phyloP scores from a whole-genome alignment of 2,797 vertebrate species.

The Xyrichtys novacula region DNA sequence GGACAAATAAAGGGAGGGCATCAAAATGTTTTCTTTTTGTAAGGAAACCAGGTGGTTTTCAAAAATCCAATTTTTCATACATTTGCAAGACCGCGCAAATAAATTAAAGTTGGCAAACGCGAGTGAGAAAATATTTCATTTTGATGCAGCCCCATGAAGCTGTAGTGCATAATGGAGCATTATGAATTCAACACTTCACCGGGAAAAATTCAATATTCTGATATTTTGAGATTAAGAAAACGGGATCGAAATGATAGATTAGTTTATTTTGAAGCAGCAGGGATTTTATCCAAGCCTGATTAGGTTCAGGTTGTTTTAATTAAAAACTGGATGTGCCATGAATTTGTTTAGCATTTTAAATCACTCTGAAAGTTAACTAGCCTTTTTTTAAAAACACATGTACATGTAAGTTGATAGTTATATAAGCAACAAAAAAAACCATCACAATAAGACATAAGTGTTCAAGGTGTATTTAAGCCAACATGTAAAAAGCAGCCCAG shows the following conservation, averaged over 20 bases:
- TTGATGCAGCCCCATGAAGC: not conserved
- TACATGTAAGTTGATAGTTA: not conserved
- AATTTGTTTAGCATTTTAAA: slow-evolving; percentile 3
- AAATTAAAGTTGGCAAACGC: not conserved
- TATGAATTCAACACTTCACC: not conserved
- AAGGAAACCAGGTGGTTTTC: not conserved
- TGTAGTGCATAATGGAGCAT: not conserved
- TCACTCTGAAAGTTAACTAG: slow-evolving; percentile 20
- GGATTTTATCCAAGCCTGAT: not conserved
- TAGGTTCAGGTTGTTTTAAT: slow-evolving; percentile 9
- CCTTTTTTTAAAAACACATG: not conserved
- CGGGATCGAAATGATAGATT: not conserved
- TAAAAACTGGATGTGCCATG: not conserved
- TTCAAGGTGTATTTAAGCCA: not conserved
- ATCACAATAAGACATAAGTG: slow-evolving; percentile 16
- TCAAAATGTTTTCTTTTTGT: not conserved
- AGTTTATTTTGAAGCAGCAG: not conserved
- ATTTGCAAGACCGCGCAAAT: not conserved
- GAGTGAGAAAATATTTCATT: not conserved
- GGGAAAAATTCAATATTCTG: not conserved
- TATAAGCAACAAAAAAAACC: not conserved
- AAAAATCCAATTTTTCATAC: too few species aligned
- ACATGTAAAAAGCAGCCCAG: slow-evolving; percentile 24
- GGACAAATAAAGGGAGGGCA: too few species aligned
- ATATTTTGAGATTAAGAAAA: not conserved